These are phyloP conservation scores for Amiota communis DNA, from an alignment of 2,888 invertebrate species.

Conservation along the genomic window DNA sequence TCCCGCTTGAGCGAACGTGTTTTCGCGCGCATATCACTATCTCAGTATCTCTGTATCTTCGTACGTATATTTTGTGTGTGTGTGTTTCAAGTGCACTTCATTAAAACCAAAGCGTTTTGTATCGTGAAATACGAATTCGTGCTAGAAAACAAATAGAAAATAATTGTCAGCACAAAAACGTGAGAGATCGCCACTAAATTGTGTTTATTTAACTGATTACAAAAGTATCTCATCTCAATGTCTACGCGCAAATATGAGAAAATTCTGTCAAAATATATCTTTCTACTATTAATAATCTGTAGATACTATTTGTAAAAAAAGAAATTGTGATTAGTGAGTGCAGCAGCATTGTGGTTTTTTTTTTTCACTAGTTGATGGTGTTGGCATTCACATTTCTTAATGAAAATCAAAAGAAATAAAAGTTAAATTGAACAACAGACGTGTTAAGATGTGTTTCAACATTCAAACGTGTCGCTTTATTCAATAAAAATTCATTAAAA, in stretches of 20 bases:
- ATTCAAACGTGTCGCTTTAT: constrained; percentile 11
- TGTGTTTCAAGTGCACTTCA: too few relatives aligned
- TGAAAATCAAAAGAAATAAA: constrained; percentile 14
- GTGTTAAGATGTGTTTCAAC: constrained; percentile 18
- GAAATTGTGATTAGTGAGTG: neutral
- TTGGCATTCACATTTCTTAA: neutral
- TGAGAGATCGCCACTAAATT: constrained; percentile 6
- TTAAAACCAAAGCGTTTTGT: neutral
- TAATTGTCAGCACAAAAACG: constrained; percentile 25
- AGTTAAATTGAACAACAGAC: neutral
- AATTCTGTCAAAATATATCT: neutral
- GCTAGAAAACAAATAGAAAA: constrained; percentile 23
- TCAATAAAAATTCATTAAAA: constrained; percentile 5
- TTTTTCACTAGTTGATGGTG: neutral
- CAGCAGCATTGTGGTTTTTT: neutral
- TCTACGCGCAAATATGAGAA: constrained; percentile 25
- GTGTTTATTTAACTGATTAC: constrained; percentile 54
- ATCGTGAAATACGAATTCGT: constrained; percentile 19
- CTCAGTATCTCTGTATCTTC: neutral
- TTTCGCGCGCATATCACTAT: constrained; percentile 33
- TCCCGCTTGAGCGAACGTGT: constrained; percentile 23
- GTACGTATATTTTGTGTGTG: too few relatives aligned
- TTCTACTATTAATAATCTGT: neutral
- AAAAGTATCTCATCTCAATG: constrained; percentile 44
- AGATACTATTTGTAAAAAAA: neutral